Base-by-base conservation (phyloP, 2,113 vertebrate genomes). In the Phyllostomus discolor region DNA sequence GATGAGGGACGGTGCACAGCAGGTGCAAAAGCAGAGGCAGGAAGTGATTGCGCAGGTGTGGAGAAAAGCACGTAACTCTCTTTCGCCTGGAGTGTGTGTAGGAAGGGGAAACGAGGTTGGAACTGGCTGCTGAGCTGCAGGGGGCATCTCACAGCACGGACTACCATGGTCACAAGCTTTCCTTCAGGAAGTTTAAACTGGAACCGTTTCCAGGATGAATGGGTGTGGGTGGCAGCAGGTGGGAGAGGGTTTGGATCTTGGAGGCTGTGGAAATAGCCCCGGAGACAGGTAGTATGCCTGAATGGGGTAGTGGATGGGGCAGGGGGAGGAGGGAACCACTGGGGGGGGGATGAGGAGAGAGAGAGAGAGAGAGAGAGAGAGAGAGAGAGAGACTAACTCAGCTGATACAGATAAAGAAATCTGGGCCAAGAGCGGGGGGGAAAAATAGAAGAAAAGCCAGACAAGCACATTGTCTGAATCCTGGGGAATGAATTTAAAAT, bases 351-450 rank as follows among this genome's bases (percentile, higher is more conserved):
- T 19, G 33, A n/a, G 17, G 50, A 90, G 43, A 52, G 50, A 70
- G 38, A 88, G 5, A 62, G 43, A 62, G 33, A 5, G 19, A 75
- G 69, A 72, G 41, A 95, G 43, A 52, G 50, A 70, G 38, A 88
- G 5, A 62, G 43, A 62, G 33, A 5, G 19, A 75, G 69, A 72
- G 41, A 95, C 54, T 43, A 24, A 73, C 54, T 62, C 46, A 73
- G 10, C 69, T 64, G 66, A 81, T 62, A 41, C 22, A 48, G 28
- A 75, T 91, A 52, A 73, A 93, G 73, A 88, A 94, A 96, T 97
- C 70, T 95, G 26, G 70, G 91, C 91, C 91, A 88, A 70, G 33
- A 84, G 62, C 35, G 33, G 10, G 69, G 31, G 26, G 2, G 4
- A 5, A 48, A 72, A 48, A 72, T 24, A 90, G 43, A 72, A 75